A percentile compares a stretch with the other conserved stretches of the same genome.
phyloP scores from a whole-genome alignment of 2,888 invertebrate species.

The Cremastobaeus sp. region DNA sequence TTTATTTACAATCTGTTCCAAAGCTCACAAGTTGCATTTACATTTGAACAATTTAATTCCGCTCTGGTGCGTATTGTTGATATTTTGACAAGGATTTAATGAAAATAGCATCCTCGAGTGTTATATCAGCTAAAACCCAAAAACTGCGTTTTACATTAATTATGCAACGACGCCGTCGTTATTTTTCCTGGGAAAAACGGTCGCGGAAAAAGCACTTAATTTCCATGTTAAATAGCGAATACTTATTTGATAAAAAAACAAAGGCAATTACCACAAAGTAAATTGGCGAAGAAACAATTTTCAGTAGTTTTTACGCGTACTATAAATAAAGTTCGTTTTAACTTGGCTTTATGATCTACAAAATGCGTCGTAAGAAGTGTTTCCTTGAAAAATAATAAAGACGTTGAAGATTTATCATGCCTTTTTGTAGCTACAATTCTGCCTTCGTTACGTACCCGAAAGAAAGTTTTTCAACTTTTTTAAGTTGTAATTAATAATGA shows the following conservation, averaged over 20 bases:
- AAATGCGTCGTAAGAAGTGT: constrained; percentile 5
- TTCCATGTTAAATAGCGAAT: not conserved
- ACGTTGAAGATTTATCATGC: not conserved
- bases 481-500: no score
- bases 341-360: constrained; percentile 22
- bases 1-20: constrained; percentile 40
- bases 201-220: not conserved
- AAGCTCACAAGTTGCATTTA: constrained; percentile 1
- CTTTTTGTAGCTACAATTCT: constrained; percentile 1
- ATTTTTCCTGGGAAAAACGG: not conserved
- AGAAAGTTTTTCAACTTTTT: no score
- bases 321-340: constrained; percentile 29
- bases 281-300: constrained; percentile 25
- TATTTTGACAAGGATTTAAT: not conserved
- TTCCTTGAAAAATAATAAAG: constrained; percentile 4
- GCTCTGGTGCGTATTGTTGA: not conserved
- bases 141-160: no score
- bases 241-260: not conserved
- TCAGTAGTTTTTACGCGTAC: constrained; percentile 25
- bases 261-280: not conserved
- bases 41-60: constrained; percentile 25
- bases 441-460: no score
- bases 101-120: no score
- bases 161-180: no score
- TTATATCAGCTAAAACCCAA: no score